A percentile compares a stretch with the other conserved stretches of the same genome.
These are phyloP conservation scores for Pocillopora grandis DNA, from an alignment of 92 coral and sea anemone species.

Conservation along the genomic window DNA sequence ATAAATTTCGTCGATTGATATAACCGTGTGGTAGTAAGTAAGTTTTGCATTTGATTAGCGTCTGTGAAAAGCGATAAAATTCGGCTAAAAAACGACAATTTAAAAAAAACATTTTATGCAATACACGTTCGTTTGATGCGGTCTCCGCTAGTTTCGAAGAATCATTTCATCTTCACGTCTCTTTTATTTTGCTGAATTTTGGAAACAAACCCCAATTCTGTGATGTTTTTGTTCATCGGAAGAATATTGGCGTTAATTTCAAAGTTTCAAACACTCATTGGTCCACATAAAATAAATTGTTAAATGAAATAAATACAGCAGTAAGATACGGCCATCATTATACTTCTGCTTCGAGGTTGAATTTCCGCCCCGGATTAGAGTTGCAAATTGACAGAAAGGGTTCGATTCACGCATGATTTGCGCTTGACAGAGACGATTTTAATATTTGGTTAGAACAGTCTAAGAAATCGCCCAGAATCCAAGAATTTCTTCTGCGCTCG, in stretches of 20 bases:
- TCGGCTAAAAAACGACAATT: too few relatives aligned
- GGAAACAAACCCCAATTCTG: neutral
- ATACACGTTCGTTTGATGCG: too few relatives aligned
- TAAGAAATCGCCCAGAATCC: neutral
- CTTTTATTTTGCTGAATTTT: too few relatives aligned
- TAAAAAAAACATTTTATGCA: too few relatives aligned
- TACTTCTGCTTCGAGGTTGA: neutral
- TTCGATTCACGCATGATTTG: neutral
- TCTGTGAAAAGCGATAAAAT: too few relatives aligned
- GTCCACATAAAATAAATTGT: neutral
- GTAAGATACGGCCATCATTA: neutral
- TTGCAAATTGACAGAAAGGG: neutral
- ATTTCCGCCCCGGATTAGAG: neutral
- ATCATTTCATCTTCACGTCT: too few relatives aligned
- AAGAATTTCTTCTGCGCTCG: neutral
- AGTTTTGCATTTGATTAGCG: too few relatives aligned
- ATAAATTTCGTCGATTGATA: neutral
- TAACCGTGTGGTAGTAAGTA: neutral
- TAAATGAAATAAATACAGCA: slow-evolving; percentile 3
- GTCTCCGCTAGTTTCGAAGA: too few relatives aligned
- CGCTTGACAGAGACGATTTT: neutral
- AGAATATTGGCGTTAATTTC: slow-evolving; percentile 18
- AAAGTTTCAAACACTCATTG: neutral
- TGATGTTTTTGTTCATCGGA: neutral
- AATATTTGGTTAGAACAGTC: neutral